These are phyloP conservation scores for Mastomys coucha DNA, from an alignment of 2,113 vertebrate species.

Conservation along the genomic window DNA sequence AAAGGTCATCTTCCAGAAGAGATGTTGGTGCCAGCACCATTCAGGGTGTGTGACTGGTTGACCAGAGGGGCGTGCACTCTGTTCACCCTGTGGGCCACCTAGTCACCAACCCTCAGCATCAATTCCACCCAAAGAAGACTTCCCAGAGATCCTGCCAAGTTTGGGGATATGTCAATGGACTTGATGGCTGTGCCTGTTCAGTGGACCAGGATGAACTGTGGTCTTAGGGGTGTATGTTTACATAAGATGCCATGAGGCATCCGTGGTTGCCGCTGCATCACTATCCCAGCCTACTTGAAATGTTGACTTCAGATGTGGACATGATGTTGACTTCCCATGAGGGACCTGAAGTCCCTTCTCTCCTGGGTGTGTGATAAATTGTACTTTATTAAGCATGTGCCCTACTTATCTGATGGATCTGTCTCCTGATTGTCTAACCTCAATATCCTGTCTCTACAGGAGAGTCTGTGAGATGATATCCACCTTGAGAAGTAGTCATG, in stretches of 20 bases:
- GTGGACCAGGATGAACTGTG: background rate
- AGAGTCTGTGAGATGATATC: background rate
- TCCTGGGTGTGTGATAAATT: slow-evolving; percentile 12
- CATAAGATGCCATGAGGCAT: background rate
- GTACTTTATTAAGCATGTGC: rapidly evolving
- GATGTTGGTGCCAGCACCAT: background rate
- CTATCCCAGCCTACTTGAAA: background rate
- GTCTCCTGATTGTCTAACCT: background rate
- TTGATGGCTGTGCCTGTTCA: background rate
- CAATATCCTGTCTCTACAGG: background rate
- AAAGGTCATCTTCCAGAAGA: slow-evolving; percentile 37
- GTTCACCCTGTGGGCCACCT: slow-evolving; percentile 58
- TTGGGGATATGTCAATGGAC: background rate
- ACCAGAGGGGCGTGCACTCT: slow-evolving; percentile 37
- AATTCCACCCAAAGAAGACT: background rate
- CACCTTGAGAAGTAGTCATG: background rate
- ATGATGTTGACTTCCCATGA: background rate
- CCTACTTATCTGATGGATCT: rapidly evolving
- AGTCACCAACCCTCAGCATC: slow-evolving; percentile 60
- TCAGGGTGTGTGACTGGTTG: slow-evolving; percentile 58
- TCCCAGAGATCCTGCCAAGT: background rate
- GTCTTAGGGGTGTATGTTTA: background rate
- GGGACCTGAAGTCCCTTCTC: background rate
- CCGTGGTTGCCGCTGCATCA: background rate
- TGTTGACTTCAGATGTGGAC: slow-evolving; percentile 3